A percentile compares a stretch with the other conserved stretches of the same genome.
These are phyloP conservation scores for Ibycter americanus DNA, from an alignment of 2,797 vertebrate species.

Conservation along the genomic window DNA sequence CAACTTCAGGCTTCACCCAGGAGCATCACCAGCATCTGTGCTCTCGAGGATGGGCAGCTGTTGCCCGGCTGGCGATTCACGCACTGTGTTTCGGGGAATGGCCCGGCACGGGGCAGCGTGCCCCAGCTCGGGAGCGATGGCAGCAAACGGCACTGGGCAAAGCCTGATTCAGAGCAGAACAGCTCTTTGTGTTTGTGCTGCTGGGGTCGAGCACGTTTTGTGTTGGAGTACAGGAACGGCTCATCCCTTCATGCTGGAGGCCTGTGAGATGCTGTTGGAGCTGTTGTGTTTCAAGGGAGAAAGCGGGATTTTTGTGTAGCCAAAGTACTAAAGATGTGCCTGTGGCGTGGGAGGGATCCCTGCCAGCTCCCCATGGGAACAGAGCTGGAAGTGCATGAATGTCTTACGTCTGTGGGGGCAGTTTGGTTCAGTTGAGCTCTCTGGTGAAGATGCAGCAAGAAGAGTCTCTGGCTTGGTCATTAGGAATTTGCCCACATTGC, in stretches of 20 bases:
- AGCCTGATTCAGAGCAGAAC: not conserved
- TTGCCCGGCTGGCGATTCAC: fast-evolving
- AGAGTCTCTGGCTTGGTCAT: fast-evolving
- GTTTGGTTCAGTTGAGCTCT: not conserved
- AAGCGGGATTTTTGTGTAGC: not conserved
- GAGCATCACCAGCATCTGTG: not conserved
- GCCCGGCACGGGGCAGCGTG: not conserved
- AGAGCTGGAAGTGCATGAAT: not conserved
- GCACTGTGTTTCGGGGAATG: fast-evolving
- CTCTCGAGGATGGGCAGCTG: not conserved
- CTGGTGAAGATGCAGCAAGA: not conserved
- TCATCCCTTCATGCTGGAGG: not conserved
- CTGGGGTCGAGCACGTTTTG: fast-evolving
- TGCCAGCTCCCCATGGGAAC: slow-evolving; percentile 8
- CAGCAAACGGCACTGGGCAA: not conserved
- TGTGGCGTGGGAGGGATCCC: not conserved
- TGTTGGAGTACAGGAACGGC: not conserved
- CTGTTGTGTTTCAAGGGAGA: not conserved
- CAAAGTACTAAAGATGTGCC: not conserved
- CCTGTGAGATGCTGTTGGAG: not conserved
- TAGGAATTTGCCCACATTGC: not conserved
- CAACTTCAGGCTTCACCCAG: not conserved
- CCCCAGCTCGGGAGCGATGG: not conserved
- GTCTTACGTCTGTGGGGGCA: not conserved
- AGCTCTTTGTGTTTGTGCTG: not conserved